A percentile compares a stretch with the other conserved stretches of the same genome.
Conservation (phyloP, 1,140 invertebrate genomes). For the Melipona quadrifasciata region DNA sequence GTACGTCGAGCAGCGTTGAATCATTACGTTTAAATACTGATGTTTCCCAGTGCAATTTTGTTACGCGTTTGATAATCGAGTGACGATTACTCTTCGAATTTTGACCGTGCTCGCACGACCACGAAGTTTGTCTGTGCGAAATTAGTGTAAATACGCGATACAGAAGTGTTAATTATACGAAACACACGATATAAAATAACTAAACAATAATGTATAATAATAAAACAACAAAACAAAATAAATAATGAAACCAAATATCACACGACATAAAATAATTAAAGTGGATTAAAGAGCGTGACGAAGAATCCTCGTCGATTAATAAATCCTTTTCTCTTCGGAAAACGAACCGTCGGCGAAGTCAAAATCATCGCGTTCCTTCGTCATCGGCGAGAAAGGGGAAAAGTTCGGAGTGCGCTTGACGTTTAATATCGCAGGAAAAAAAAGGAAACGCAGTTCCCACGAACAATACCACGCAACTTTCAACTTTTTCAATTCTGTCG, state of each 20-base stretch:
- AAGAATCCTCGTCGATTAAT: too few relatives aligned
- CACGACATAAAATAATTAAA: too few relatives aligned
- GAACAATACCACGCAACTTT: not conserved
- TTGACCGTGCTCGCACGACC: not conserved
- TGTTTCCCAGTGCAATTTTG: constrained; percentile 1
- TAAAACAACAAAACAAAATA: too few relatives aligned
- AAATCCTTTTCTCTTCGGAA: too few relatives aligned
- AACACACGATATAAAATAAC: not conserved
- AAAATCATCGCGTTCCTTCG: too few relatives aligned
- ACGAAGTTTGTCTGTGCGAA: not conserved
- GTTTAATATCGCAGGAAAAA: not conserved
- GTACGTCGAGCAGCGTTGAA: constrained; percentile 4
- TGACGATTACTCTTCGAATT: constrained; percentile 7
- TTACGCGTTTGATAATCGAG: constrained; percentile 4
- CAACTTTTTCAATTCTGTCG: constrained; percentile 24
- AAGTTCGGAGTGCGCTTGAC: not conserved
- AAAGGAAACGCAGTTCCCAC: not conserved
- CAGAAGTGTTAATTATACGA: not conserved
- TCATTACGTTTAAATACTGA: constrained; percentile 26
- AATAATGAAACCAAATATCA: too few relatives aligned
- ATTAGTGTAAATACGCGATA: constrained; percentile 2
- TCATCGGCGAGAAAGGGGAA: not conserved
- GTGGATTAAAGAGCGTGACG: too few relatives aligned
- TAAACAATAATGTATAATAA: too few relatives aligned
- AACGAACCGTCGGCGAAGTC: too few relatives aligned